phyloP scores from a whole-genome alignment of 2,888 invertebrate genomes.

The Diachrysia chrysitis region DNA sequence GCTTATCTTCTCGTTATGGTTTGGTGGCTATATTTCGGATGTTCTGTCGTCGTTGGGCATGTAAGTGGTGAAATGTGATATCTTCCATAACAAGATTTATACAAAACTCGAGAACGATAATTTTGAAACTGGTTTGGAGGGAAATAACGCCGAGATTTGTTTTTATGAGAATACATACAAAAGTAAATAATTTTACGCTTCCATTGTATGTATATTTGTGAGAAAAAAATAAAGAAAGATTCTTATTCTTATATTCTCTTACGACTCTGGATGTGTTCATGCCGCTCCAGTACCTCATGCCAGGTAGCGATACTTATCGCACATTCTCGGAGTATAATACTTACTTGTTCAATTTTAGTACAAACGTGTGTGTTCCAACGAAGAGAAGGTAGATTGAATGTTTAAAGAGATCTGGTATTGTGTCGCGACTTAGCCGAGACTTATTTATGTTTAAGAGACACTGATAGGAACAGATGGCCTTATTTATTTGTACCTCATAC shows the following conservation, averaged over 20 bases:
- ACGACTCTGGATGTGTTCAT: conserved; percentile 24
- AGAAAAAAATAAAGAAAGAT: conserved; percentile 15
- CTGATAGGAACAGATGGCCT: conserved; percentile 15
- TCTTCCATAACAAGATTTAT: conserved; percentile 8
- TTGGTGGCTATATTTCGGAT: conserved; percentile 46
- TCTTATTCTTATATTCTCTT: conserved; percentile 34
- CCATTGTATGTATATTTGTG: conserved; percentile 46
- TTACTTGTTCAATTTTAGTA: conserved; percentile 39
- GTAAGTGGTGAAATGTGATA: conserved; percentile 28
- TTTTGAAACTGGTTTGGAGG: conserved; percentile 17
- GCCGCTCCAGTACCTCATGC: conserved; percentile 31
- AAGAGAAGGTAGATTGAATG: conserved; percentile 29
- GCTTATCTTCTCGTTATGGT: conserved; percentile 50
- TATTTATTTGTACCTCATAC: conserved; percentile 26
- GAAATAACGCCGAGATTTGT: neutral
- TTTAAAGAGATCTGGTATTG: conserved; percentile 18
- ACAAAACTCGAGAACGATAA: conserved; percentile 5
- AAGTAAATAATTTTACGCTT: conserved; percentile 29
- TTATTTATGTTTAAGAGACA: conserved; percentile 14
- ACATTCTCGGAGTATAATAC: conserved; percentile 41
- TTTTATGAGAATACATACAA: conserved; percentile 23
- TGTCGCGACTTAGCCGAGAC: neutral
- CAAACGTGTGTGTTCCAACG: conserved; percentile 28
- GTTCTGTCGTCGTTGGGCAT: conserved; percentile 28
- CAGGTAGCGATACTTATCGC: conserved; percentile 53